Percentiles rank a stretch among this genome's conserved stretches.
Conservation (phyloP, 2,113 vertebrate species). For the Arvicanthis niloticus region DNA sequence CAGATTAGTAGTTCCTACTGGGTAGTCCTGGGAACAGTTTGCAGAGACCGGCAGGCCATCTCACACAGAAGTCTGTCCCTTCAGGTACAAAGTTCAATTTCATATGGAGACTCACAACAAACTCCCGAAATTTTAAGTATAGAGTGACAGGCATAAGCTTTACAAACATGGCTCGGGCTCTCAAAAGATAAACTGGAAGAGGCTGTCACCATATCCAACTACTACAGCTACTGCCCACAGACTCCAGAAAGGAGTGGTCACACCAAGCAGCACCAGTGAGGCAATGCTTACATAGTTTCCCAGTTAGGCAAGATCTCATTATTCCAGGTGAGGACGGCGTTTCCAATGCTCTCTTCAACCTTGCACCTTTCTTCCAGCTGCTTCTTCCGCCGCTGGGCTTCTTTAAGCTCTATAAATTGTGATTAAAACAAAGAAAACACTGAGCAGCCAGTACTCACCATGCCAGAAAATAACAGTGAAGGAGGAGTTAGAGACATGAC, state of each 20-base stretch:
- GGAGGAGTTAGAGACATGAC: not conserved
- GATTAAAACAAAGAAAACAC: not conserved
- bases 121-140: not conserved
- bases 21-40: not conserved
- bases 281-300: constrained; percentile 91
- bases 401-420: constrained; percentile 90
- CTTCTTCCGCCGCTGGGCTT: constrained; percentile 93
- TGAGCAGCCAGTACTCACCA: rapidly evolving
- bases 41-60: rapidly evolving
- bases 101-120: not conserved
- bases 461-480: not conserved
- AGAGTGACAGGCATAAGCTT: not conserved
- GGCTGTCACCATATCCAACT: not conserved
- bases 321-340: constrained; percentile 94
- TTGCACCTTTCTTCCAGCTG: constrained; percentile 95
- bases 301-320: constrained; percentile 96
- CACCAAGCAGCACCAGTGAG: rapidly evolving
- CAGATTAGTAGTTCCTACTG: not conserved
- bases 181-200: not conserved
- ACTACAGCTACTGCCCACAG: not conserved
- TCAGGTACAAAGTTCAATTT: not conserved
- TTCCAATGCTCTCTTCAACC: constrained; percentile 94
- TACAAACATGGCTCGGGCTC: not conserved
- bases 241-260: not conserved
- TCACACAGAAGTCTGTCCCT: not conserved